Base-by-base conservation (phyloP, 2,888 invertebrate genomes). In the Oligia latruncula region DNA sequence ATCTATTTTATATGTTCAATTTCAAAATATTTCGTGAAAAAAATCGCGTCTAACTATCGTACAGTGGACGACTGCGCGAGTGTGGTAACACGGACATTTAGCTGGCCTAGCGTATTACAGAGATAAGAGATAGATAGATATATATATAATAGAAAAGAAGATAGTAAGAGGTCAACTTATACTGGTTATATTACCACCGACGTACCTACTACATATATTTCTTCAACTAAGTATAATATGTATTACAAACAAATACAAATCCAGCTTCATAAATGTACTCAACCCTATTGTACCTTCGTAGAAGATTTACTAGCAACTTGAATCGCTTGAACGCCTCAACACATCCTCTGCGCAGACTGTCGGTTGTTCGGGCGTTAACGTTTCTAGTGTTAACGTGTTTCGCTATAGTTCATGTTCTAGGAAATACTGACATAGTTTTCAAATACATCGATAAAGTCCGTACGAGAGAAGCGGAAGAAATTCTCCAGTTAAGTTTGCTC, bases 281-380 rank as follows among this genome's bases (percentile, higher is more conserved):
- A 81, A 23, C 55, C 43, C 52, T 35, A 65, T 35, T 58, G 58
- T 52, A 43, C n/a, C 46, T 49, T 49, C 1, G 15, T 20, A 46
- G 20, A 76, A 70, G 52, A 74, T 74, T 74, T 72, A 72, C 49
- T 15, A 4, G 20, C 2, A 73, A 52, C 52, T 52, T 40, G 67
- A 71, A 76, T 62, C 67, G 74, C 82, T 62, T 70, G 74, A 74
- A 77, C 65, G 74, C 77, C 23, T 77, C 60, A 35, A 55, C 40
- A 71, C 64, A 68, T 43, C n/a, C 71, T 71, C 17, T 43, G 65
- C 73, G 49, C 20, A 66, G 40, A 64, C 62, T 64, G n/a, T 17
- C 1, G 17, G 15, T 71, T 60, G 70, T 74, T 72, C 74, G 3
- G 20, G 85, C 58, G 67, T 81, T 43, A 71, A 60, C 35, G 35